Base-by-base conservation (phyloP, 2,888 invertebrate genomes). In the Lepidonotus clava region DNA sequence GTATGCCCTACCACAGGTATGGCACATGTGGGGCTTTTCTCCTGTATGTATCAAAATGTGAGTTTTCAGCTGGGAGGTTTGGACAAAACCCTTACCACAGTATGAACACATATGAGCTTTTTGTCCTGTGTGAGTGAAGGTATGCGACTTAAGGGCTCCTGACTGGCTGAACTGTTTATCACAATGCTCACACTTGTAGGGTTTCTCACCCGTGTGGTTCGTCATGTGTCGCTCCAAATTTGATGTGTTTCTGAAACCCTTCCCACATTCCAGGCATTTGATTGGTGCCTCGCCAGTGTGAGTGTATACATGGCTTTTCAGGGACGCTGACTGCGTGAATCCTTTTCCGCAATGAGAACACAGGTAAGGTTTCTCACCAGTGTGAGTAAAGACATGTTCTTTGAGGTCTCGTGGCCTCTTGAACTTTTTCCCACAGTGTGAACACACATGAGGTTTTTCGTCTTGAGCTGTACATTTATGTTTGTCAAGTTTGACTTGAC, bases 1-100 rank as follows among this genome's bases (percentile, higher is more conserved):
- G 28, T 32, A 80, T 18, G 46, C 46, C 51, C 46, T 80, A 11
- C 46, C 80, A 41, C 80, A 80, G 28, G 24, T 0, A n/a, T 1
- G 14, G 32, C 80, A 80, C 0, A 28, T 80, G 41, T 41, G 46
- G 18, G 80, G 80, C 41, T 80, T 80, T 38, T 85, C 85, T 1
- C 66, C 85, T 2, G 85, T 85, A 24, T 85, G 85, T 14, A 32
- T 67, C 66, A 24, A 1, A 6, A 66, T 40, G 34, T 85, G 85
- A 11, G n/a, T 32, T 21, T 24, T 85, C 11, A 85, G 67, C 14
- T 24, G 1, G 14, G 32, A n/a, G 14, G 14, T 11, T 28, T 36
- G 11, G 8, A 14, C 21, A 32, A 85, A 85, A n/a, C 66, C n/a
- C n/a, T 67, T 40, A 24, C 85, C 85, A 66, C 85, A 85, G 1